phyloP scores from a whole-genome alignment of 2,888 invertebrate species.

The Mycalesis mineus region DNA sequence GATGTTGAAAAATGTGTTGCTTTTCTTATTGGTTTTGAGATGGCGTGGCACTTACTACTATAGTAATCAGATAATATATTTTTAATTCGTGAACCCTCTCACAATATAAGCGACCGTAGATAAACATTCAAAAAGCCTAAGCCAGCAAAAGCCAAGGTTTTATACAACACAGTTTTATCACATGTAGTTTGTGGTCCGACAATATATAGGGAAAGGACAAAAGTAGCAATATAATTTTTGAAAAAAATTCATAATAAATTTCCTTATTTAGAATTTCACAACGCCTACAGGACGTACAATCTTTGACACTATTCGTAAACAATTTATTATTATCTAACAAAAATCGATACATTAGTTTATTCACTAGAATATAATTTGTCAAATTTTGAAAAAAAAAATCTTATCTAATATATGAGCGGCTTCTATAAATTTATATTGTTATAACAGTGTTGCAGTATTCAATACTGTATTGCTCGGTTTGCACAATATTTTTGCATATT shows the following conservation, averaged over 20 bases:
- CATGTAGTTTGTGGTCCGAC: slow-evolving; percentile 26
- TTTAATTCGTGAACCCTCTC: not conserved
- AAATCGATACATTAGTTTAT: not conserved
- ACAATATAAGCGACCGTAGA: not conserved
- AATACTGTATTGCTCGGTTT: not conserved
- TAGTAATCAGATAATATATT: not conserved
- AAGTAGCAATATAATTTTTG: not conserved
- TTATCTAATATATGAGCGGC: not conserved
- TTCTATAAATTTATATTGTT: not conserved
- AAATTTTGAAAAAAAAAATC: not conserved
- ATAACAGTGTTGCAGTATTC: not conserved
- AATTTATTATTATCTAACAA: not conserved
- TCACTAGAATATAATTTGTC: not conserved
- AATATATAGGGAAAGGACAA: slow-evolving; percentile 16
- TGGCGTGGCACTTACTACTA: no score
- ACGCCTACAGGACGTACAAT: slow-evolving; percentile 8
- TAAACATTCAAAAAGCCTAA: slow-evolving; percentile 10
- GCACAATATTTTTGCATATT: no score
- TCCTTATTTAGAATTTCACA: not conserved
- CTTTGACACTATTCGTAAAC: not conserved
- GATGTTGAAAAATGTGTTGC: no score
- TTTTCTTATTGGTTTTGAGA: no score
- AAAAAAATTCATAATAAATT: not conserved
- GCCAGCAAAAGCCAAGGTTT: slow-evolving; percentile 3
- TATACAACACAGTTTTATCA: slow-evolving; percentile 22